Conservation (phyloP, 2,113 vertebrate genomes). For the Sula dactylatra region DNA sequence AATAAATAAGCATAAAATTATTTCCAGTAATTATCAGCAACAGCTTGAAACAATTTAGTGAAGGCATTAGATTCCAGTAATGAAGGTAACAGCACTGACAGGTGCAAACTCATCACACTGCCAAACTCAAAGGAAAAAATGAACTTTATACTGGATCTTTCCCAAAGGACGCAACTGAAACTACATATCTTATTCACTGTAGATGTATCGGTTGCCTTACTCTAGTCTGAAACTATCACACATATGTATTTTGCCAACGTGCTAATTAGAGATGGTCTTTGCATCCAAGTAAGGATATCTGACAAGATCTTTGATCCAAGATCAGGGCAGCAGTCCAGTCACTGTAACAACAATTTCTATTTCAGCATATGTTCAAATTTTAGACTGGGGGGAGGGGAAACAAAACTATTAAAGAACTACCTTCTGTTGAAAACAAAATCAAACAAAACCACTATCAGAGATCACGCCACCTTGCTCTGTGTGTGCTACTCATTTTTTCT, state of each 20-base stretch:
- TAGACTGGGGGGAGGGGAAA: background rate
- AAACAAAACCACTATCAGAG: background rate
- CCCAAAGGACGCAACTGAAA: background rate
- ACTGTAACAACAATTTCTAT: background rate
- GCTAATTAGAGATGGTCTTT: background rate
- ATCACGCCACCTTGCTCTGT: background rate
- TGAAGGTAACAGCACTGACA: background rate
- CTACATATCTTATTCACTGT: background rate
- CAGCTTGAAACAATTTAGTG: background rate
- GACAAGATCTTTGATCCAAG: background rate
- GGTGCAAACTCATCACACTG: background rate
- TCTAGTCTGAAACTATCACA: background rate
- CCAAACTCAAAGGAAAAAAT: background rate
- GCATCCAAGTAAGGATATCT: background rate
- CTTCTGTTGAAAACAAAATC: background rate
- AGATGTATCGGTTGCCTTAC: background rate
- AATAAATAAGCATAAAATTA: background rate
- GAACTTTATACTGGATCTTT: background rate
- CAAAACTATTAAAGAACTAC: background rate
- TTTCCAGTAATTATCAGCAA: background rate
- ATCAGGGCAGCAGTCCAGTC: background rate
- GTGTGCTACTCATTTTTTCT: background rate
- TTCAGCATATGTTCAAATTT: background rate
- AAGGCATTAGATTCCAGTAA: background rate
- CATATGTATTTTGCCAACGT: rapidly evolving